phyloP scores from a whole-genome alignment of 2,888 invertebrate species.

The Sepiola atlantica region DNA sequence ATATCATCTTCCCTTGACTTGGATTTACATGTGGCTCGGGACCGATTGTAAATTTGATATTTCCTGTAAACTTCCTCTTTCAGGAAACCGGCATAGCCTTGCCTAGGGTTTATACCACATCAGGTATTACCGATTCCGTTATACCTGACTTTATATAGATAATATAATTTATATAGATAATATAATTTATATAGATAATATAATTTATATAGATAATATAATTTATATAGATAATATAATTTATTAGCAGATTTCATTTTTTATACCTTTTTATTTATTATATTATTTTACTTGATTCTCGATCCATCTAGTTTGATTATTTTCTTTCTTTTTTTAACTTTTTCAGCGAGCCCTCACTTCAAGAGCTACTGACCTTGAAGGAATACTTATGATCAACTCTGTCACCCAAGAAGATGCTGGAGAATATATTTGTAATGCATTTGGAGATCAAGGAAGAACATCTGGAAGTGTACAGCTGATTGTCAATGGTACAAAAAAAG shows the following conservation, averaged over 20 bases:
- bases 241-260: background rate
- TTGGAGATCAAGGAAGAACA: background rate
- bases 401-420: constrained; percentile 11
- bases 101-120: no score
- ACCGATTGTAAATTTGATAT: no score
- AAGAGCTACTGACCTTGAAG: background rate
- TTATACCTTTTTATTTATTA: background rate
- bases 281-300: background rate
- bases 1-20: no score
- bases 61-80: no score
- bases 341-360: constrained; percentile 14
- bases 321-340: background rate
- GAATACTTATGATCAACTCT: constrained; percentile 40
- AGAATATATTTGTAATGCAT: constrained; percentile 43
- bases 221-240: background rate
- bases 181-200: no score
- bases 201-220: no score
- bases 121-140: no score
- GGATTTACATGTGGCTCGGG: no score
- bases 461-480: background rate
- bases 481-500: background rate
- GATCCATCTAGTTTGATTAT: background rate
- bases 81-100: no score
- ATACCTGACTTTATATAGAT: no score
- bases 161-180: no score